Evolutionary conservation across 2,888 invertebrate species (phyloP), one percentile per base, ranked within the genome.

Genomic region (Andrena trimmerana): DNA sequence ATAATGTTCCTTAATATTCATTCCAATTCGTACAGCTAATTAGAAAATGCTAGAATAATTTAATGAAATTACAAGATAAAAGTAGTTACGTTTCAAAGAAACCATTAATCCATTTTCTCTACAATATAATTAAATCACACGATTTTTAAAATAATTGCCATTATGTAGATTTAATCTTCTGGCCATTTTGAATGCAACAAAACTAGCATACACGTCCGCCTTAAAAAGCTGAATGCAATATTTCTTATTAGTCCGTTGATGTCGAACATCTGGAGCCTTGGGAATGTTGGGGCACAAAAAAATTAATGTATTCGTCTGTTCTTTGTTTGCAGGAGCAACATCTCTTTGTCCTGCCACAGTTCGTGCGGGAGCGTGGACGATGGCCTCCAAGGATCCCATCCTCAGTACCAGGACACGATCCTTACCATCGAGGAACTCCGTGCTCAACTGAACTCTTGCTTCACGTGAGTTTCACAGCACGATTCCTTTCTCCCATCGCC

Each of bases 361-460:
- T 86, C 90, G 33, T 91, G 92, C 77, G 90, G 90, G 27, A 93
- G 93, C 75, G 87, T 91, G 3, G 92, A 93, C 75, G 93, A 93
- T 52, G 86, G 88, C 66, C 85, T 90, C 31, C 92, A 92, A 69
- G 93, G 90, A 24, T 93, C 94, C 60, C 94, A 94, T 90, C 93
- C 93, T 63, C 93, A 94, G 75, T 94, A 93, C 67, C 93, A 94
- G 85, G 95, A 95, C 78, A 95, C 96, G 89, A 95, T 95, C 75
- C 93, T 96, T 83, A 96, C 96, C 82, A 96, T 97, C 89, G 97
- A 97, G 93, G 96, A 96, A 91, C 94, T 97, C 84, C 96, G 96
- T 69, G 95, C 96, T 78, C 96, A 97, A 91, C 95, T 97, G 92
- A 96, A 96, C 93, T 96, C 96, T 86, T 97, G 97, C 93, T 97